Base-by-base conservation (phyloP, 2,888 invertebrate species). In the Ophonus ardosiacus region DNA sequence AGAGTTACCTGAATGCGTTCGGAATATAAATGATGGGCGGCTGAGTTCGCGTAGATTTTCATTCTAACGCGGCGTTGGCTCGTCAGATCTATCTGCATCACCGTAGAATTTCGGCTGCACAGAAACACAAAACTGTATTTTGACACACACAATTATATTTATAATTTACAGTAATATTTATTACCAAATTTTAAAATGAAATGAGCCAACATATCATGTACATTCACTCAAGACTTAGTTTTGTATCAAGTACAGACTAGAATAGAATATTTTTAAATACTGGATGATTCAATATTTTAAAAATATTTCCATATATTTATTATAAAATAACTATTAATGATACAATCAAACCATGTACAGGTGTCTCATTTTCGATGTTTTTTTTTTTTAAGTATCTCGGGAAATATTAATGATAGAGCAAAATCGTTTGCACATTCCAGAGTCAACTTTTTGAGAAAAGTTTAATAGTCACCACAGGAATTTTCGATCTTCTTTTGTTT, bases 61-160 rank as follows among this genome's bases (percentile, higher is more conserved):
- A 13, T 17, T 40, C 68, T 79, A 79, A 80, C 85, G 85, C 40
- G 85, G 85, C 71, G 80, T 71, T 56, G 68, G 40, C 88, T 93
- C 93, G 90, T 93, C 93, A 92, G 92, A 92, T 92, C 93, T 93
- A 90, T 94, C 93, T 90, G 92, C 93, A 91, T 94, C 94, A 90
- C 93, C 92, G 90, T 94, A 94, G 91, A 94, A 94, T 91, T 93
- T 94, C 89, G 94, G 94, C 94, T 94, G 92, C 76, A 90, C 43
- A 93, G 87, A 88, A 85, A 87, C 43, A 51, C 13, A 8, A 51
- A 51, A 51, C 13, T 51, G 13, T 13, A 51, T 51, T 51, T 51
- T 13, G 13, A 51, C 43, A 51, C 2, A 8, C 8, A 51, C 43
- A 51, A 13, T 51, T 8, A 10, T 3, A 51, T 51, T 51, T 8